phyloP scores from a whole-genome alignment of 2,797 vertebrate genomes.

The Garrulus glandarius region DNA sequence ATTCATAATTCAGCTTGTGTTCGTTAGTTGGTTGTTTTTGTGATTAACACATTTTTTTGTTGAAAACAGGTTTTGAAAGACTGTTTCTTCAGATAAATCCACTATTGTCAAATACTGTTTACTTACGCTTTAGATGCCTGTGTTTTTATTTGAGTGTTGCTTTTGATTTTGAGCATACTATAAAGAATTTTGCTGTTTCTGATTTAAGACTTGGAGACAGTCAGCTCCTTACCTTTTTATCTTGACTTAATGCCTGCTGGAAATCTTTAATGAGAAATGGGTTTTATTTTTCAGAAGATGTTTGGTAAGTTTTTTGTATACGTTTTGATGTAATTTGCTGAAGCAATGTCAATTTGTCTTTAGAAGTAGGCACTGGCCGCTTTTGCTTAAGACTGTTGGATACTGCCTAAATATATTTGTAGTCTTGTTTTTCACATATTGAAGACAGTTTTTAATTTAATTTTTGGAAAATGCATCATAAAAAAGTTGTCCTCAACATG shows the following conservation, averaged over 20 bases:
- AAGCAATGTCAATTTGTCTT: neutral
- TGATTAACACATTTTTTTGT: neutral
- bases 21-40: neutral
- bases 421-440: neutral
- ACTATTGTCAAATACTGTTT: neutral
- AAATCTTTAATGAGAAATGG: neutral
- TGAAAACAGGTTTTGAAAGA: neutral
- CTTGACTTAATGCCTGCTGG: neutral
- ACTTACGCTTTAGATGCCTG: neutral
- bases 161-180: neutral
- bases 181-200: neutral
- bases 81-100: neutral
- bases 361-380: neutral
- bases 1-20: neutral
- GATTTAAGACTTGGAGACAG: neutral
- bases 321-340: neutral
- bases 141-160: neutral
- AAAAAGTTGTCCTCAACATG: neutral
- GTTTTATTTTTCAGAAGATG: neutral
- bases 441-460: neutral
- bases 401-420: neutral
- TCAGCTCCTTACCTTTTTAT: neutral
- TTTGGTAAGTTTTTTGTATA: neutral
- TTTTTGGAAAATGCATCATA: neutral
- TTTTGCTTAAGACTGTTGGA: neutral